These are phyloP conservation scores for Phainopepla nitens DNA, from an alignment of 2,113 vertebrate genomes.

Conservation along the genomic window DNA sequence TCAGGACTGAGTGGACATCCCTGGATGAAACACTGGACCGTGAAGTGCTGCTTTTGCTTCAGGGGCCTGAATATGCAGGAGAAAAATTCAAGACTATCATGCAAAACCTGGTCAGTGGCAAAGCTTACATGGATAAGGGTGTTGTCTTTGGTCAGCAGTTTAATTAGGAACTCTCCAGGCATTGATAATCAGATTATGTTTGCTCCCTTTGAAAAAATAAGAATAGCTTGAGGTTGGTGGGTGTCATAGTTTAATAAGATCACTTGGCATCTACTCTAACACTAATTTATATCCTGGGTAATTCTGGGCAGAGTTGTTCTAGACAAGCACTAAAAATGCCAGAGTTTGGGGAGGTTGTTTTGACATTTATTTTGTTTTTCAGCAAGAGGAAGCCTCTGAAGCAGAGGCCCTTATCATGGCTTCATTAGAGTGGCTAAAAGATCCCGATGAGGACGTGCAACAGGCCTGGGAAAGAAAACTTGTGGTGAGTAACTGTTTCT, in stretches of 20 bases:
- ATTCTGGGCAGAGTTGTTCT: not conserved
- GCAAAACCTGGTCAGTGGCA: conserved; percentile 72
- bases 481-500: conserved; percentile 65
- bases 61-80: conserved; percentile 71
- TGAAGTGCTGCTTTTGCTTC: conserved; percentile 79
- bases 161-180: not conserved
- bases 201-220: not conserved
- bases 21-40: conserved; percentile 78
- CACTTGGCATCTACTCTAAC: not conserved
- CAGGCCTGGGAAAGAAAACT: conserved; percentile 50
- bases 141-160: not conserved
- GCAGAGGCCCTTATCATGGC: conserved; percentile 46
- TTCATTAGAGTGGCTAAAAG: conserved; percentile 39
- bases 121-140: not conserved
- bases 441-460: not conserved
- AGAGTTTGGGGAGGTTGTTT: not conserved
- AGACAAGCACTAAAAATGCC: not conserved
- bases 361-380: not conserved
- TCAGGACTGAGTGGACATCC: not conserved
- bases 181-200: not conserved
- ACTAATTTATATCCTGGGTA: not conserved
- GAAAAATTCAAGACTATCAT: conserved; percentile 71
- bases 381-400: conserved; percentile 71
- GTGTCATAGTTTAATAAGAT: not conserved
- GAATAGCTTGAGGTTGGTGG: not conserved